These are phyloP conservation scores for Lasioglossum oenotherae DNA, from an alignment of 2,888 invertebrate genomes.

Conservation along the genomic window DNA sequence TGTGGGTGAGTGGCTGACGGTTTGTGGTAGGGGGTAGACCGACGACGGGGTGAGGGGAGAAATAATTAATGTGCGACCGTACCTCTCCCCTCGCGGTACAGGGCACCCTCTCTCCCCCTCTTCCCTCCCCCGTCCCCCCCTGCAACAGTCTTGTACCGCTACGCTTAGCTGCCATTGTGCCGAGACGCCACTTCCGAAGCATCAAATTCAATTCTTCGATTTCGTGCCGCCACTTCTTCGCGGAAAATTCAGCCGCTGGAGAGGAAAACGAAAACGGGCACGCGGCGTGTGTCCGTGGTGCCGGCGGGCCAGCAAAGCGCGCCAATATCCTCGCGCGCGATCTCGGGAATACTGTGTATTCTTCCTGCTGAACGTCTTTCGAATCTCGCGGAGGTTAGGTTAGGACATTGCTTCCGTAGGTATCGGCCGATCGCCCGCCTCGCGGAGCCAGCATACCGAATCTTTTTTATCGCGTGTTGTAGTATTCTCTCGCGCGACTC, in stretches of 20 bases:
- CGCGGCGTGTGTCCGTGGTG: conserved; percentile 18
- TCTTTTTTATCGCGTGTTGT: conserved; percentile 46
- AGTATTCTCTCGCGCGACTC: conserved; percentile 24
- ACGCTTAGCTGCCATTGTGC: conserved; percentile 82
- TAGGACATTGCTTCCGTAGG: conserved; percentile 74
- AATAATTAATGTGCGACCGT: conserved; percentile 83
- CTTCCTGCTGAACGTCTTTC: conserved; percentile 56
- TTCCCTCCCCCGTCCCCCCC: conserved; percentile 53
- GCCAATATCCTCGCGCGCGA: conserved; percentile 50
- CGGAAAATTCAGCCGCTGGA: conserved; percentile 26
- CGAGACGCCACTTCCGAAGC: conserved; percentile 83
- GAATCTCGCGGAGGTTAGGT: conserved; percentile 71
- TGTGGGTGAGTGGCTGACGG: conserved; percentile 74
- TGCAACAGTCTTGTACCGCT: conserved; percentile 75
- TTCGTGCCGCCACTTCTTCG: conserved; percentile 38
- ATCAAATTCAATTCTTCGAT: conserved; percentile 79
- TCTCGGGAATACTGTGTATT: conserved; percentile 30
- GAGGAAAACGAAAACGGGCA: conserved; percentile 12
- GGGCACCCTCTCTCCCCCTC: conserved; percentile 54
- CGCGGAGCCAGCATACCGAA: conserved; percentile 34
- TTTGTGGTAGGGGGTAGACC: conserved; percentile 64
- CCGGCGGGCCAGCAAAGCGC: conserved; percentile 39
- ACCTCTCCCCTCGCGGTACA: conserved; percentile 72
- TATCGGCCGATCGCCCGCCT: conserved; percentile 65
- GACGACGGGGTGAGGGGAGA: conserved; percentile 76